Conservation (phyloP, 2,113 vertebrate species). For the Corythaeola cristata region DNA sequence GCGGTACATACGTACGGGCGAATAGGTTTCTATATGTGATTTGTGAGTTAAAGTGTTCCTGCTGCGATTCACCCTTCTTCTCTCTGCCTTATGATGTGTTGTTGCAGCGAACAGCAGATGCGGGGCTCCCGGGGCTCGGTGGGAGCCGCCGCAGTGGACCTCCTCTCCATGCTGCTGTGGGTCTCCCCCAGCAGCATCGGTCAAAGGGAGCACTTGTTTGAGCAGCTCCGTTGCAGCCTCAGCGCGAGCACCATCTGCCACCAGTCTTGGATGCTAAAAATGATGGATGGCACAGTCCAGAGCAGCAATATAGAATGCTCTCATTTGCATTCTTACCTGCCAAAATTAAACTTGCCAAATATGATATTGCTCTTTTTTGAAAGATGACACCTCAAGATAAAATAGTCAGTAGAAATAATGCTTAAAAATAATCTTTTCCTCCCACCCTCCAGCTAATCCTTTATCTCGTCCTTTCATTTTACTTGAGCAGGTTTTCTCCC, state of each 20-base stretch:
- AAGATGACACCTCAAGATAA: neutral
- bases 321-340: neutral
- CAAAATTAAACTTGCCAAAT: slow-evolving; percentile 23
- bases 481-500: neutral
- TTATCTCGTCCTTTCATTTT: neutral
- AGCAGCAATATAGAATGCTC: neutral
- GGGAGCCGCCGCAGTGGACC: neutral
- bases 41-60: neutral
- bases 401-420: neutral
- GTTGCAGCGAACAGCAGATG: neutral
- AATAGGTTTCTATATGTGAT: neutral
- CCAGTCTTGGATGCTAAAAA: neutral
- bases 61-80: neutral
- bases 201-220: neutral
- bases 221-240: neutral
- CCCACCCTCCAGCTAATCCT: neutral
- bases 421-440: neutral
- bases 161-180: neutral
- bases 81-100: neutral
- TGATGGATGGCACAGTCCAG: neutral
- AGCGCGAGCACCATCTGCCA: neutral
- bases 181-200: neutral
- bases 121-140: neutral
- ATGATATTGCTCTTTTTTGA: neutral
- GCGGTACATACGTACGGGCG: neutral